These are phyloP conservation scores for Parnassius smintheus DNA, from an alignment of 2,888 invertebrate genomes.

Conservation along the genomic window DNA sequence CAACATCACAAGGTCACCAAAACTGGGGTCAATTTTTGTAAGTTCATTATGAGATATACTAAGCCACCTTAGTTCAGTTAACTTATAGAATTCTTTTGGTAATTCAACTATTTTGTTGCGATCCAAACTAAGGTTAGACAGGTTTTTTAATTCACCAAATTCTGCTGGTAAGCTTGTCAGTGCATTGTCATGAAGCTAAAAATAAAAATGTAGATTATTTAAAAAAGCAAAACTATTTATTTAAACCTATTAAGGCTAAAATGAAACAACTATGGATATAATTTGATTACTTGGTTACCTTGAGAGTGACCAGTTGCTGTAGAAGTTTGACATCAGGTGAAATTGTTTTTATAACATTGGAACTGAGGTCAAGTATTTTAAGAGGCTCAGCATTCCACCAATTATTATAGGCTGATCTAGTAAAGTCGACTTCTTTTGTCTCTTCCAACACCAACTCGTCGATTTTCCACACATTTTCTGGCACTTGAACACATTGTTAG, in stretches of 20 bases:
- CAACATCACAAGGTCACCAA: slow-evolving; percentile 90
- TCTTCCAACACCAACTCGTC: slow-evolving; percentile 84
- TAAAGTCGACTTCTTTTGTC: slow-evolving; percentile 83
- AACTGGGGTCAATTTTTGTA: slow-evolving; percentile 83
- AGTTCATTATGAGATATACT: slow-evolving; percentile 89
- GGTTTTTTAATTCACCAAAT: slow-evolving; percentile 85
- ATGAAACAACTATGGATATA: neutral
- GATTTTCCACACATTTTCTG: slow-evolving; percentile 87
- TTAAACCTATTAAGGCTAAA: neutral
- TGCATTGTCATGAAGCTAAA: slow-evolving; percentile 92
- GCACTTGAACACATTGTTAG: slow-evolving; percentile 74
- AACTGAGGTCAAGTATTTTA: slow-evolving; percentile 88
- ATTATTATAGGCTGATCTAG: slow-evolving; percentile 77
- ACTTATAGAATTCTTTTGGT: slow-evolving; percentile 84
- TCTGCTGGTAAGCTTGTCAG: slow-evolving; percentile 86
- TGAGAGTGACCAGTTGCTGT: slow-evolving; percentile 84
- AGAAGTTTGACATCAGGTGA: slow-evolving; percentile 84
- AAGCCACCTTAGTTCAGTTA: slow-evolving; percentile 86
- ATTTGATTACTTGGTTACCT: slow-evolving; percentile 73
- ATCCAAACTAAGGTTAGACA: slow-evolving; percentile 85
- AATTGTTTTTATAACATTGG: slow-evolving; percentile 84
- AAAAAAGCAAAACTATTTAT: neutral
- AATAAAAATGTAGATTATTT: slow-evolving; percentile 19
- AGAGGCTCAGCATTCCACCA: slow-evolving; percentile 94
- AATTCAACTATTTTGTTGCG: slow-evolving; percentile 84